Evolutionary conservation across 2,797 vertebrate genomes (phyloP), one percentile per base, ranked within the genome.

Genomic region (Sebastolobus altivelis): DNA sequence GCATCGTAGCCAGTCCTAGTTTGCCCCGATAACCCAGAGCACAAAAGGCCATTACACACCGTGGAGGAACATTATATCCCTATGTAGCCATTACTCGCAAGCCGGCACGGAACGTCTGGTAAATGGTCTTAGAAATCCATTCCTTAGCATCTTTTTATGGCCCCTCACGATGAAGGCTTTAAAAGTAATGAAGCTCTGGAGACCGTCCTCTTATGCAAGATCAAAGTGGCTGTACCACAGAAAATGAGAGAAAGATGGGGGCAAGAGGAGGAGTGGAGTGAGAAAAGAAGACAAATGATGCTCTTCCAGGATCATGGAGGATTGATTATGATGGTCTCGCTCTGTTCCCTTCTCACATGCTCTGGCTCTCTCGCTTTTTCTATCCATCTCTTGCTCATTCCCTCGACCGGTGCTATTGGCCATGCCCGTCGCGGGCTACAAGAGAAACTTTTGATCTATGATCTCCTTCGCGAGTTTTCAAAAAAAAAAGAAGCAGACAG

Each of bases 91-190:
- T 94, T 90, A 92, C 80, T 80, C 18, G 79, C 81, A 69, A 77
- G 80, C 75, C 46, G 37, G 77, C 55, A 87, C 72, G 74, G 84
- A 88, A 56, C 72, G 81, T 86, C 81, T 85, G 84, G 84, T 86
- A 93, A 94, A 93, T 91, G 88, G 90, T 87, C 80, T 89, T 71
- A 72, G 84, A 91, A 91, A 93, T 85, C 92, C 84, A 92, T 93
- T 91, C 86, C 89, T 92, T 93, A 88, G 90, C 89, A 91, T 94
- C 92, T 88, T 93, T 94, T 93, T 93, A 92, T 89, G 89, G 84
- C 85, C 87, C 83, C 85, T 93, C 88, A 89, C 82, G 63, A 89
- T 85, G 75, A 90, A 88, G 77, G 89, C 86, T 88, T 88, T 84
- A 89, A 87, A 93, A 91, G 88, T 90, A 93, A 93, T 93, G 89